phyloP scores from a whole-genome alignment of 1,140 invertebrate genomes.

The Penaeus chinensis region DNA sequence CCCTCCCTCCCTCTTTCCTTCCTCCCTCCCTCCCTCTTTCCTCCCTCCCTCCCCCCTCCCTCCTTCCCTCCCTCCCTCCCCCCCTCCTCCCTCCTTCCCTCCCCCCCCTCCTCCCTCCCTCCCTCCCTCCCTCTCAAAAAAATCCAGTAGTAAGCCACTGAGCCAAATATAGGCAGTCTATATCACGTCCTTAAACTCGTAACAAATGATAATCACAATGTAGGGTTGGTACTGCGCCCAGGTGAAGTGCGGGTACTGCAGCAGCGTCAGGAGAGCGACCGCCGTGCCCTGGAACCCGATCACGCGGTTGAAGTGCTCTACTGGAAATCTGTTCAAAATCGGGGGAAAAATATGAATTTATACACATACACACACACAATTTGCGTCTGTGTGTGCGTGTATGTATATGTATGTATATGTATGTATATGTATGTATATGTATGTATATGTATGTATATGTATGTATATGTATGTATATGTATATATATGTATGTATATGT shows the following conservation, averaged over 20 bases:
- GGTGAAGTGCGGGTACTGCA: constrained; percentile 45
- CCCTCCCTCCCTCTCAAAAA: too few relatives aligned
- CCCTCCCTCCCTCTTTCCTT: too few relatives aligned
- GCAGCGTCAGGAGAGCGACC: constrained; percentile 8
- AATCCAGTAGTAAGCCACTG: too few relatives aligned
- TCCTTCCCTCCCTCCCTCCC: too few relatives aligned
- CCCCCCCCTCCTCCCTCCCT: too few relatives aligned
- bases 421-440: neutral
- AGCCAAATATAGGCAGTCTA: neutral
- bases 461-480: neutral
- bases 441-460: neutral
- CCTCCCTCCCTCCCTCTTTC: too few relatives aligned
- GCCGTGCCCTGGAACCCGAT: constrained; percentile 36
- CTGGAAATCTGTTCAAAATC: constrained; percentile 24
- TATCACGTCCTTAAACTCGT: too few relatives aligned
- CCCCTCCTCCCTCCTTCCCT: too few relatives aligned
- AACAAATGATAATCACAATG: neutral
- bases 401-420: neutral
- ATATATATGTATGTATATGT: too few relatives aligned
- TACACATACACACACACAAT: neutral
- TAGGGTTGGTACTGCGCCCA: constrained; percentile 12
- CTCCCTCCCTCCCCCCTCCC: too few relatives aligned
- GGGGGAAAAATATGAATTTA: too few relatives aligned
- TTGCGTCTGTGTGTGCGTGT: neutral
- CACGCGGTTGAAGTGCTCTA: constrained; percentile 33